phyloP scores from a whole-genome alignment of 2,797 vertebrate genomes.

The Hydrocynus forskahlii region DNA sequence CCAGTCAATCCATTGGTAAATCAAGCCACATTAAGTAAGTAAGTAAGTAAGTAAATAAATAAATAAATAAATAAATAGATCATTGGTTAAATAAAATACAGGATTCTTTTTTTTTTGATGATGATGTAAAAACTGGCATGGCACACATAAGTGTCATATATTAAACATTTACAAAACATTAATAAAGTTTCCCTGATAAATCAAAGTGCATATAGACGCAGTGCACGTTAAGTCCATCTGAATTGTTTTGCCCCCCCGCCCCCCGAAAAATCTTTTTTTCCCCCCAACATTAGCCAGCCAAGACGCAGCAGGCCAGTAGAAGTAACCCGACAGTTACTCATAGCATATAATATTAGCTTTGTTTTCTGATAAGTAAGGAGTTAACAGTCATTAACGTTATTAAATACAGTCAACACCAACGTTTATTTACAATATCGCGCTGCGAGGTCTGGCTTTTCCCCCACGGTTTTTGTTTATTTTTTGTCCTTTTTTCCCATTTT shows the following conservation, averaged over 20 bases:
- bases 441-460: slow-evolving; percentile 86
- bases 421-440: slow-evolving; percentile 97
- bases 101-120: slow-evolving; percentile 69
- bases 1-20: slow-evolving; percentile 80
- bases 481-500: not conserved
- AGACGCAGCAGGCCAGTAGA: slow-evolving; percentile 85
- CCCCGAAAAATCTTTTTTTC: slow-evolving; percentile 49
- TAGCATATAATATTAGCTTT: slow-evolving; percentile 86
- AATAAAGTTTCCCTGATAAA: slow-evolving; percentile 99
- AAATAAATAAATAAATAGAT: slow-evolving; percentile 72
- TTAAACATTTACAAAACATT: slow-evolving; percentile 99
- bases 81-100: slow-evolving; percentile 79
- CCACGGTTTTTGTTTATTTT: slow-evolving; percentile 62
- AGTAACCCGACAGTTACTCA: slow-evolving; percentile 90
- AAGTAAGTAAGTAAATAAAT: slow-evolving; percentile 68
- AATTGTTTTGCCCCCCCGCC: slow-evolving; percentile 80
- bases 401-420: slow-evolving; percentile 93
- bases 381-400: slow-evolving; percentile 98
- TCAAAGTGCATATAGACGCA: slow-evolving; percentile 99
- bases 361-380: slow-evolving; percentile 83
- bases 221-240: slow-evolving; percentile 91
- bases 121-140: slow-evolving; percentile 93
- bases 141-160: slow-evolving; percentile 93
- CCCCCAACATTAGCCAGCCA: slow-evolving; percentile 78
- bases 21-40: slow-evolving; percentile 72